Evolutionary conservation across 2,888 invertebrate species (phyloP).

Genomic region (Agrochola macilenta): DNA sequence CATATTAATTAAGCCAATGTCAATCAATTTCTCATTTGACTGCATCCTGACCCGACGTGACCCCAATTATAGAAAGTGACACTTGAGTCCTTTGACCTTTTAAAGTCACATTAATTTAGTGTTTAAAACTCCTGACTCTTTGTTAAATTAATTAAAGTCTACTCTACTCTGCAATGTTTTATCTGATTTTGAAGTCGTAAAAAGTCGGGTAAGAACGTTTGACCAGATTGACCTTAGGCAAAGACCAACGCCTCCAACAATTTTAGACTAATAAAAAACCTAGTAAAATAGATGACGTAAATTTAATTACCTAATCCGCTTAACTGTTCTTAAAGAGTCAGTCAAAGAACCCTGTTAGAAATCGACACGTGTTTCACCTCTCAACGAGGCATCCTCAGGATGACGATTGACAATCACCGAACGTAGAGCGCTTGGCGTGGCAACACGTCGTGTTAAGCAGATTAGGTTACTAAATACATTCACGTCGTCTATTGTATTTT

Average conservation of each 20-base stretch:
- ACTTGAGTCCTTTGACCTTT: conserved; percentile 22
- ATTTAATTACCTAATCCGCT: too few relatives aligned
- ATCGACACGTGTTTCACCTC: too few relatives aligned
- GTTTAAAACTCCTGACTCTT: conserved; percentile 5
- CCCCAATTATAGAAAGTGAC: conserved; percentile 46
- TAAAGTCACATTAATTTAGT: conserved; percentile 19
- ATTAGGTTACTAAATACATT: too few relatives aligned
- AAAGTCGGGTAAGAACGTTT: neutral
- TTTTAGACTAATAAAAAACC: neutral
- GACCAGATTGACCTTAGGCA: neutral
- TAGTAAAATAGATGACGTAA: too few relatives aligned
- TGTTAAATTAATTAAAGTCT: conserved; percentile 9
- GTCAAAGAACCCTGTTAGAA: too few relatives aligned
- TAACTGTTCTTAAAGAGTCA: too few relatives aligned
- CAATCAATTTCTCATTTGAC: conserved; percentile 28
- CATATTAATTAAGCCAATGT: conserved; percentile 7
- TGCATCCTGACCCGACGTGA: conserved; percentile 31
- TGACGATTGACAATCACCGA: too few relatives aligned
- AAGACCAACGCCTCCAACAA: neutral
- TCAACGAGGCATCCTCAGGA: too few relatives aligned
- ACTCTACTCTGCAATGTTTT: neutral
- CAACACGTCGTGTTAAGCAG: too few relatives aligned
- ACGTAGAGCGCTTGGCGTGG: too few relatives aligned
- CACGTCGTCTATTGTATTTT: too few relatives aligned
- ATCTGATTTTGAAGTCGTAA: conserved; percentile 6